Percentiles rank a stretch among this genome's conserved stretches.
These are phyloP conservation scores for Cryptotermes secundus DNA, from an alignment of 1,140 invertebrate genomes.

Conservation along the genomic window DNA sequence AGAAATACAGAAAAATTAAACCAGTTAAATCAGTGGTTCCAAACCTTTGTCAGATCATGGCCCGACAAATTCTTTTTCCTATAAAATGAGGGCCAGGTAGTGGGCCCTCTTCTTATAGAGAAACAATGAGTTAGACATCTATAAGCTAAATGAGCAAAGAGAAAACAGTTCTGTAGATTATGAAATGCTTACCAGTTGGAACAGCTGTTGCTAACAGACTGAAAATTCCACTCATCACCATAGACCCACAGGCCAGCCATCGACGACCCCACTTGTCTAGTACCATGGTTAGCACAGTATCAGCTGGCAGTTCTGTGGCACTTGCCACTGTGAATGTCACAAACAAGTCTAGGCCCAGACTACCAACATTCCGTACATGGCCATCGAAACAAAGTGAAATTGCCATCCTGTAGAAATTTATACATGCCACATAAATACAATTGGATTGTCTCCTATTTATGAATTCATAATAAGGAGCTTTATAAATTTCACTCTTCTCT, in stretches of 20 bases:
- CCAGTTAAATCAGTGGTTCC: too few species aligned
- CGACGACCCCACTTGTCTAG: slow-evolving; percentile 80
- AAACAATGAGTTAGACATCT: too few species aligned
- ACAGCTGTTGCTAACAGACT: slow-evolving; percentile 72
- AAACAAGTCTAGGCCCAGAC: slow-evolving; percentile 76
- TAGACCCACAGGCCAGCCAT: slow-evolving; percentile 78
- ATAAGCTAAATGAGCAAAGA: too few species aligned
- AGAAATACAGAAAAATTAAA: too few species aligned
- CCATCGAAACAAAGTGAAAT: slow-evolving; percentile 85
- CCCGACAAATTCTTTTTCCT: too few species aligned
- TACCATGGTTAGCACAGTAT: slow-evolving; percentile 74
- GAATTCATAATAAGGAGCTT: too few species aligned
- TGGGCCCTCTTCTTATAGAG: too few species aligned
- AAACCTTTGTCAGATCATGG: too few species aligned
- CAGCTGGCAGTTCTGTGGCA: slow-evolving; percentile 79
- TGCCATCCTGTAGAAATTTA: slow-evolving; percentile 61
- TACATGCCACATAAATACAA: too few species aligned
- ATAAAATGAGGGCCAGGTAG: too few species aligned
- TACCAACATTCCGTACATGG: slow-evolving; percentile 79
- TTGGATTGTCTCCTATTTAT: too few species aligned
- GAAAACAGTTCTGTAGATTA: not conserved
- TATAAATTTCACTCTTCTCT: too few species aligned
- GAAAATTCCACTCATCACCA: slow-evolving; percentile 76
- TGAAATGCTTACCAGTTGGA: slow-evolving; percentile 58
- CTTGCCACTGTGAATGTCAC: slow-evolving; percentile 80